phyloP scores from a whole-genome alignment of 2,113 vertebrate species.

The Lophotis ruficrista region DNA sequence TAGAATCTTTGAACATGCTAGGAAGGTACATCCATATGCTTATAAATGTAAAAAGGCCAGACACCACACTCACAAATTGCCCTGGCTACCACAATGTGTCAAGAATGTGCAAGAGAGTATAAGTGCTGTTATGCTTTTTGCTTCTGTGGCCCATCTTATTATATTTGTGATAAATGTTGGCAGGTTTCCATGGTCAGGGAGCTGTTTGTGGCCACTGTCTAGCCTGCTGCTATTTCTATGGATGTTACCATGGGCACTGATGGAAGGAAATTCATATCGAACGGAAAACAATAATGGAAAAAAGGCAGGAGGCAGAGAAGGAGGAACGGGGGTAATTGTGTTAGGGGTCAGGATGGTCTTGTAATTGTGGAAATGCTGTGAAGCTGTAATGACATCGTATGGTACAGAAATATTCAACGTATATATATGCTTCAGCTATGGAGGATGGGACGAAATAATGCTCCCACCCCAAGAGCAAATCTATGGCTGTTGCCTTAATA shows the following conservation, averaged over 20 bases:
- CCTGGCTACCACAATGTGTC: slow-evolving; percentile 3
- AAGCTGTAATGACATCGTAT: background rate
- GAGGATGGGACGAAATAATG: background rate
- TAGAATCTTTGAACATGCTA: background rate
- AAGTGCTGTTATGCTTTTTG: background rate
- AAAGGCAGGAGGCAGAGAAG: background rate
- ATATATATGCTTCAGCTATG: background rate
- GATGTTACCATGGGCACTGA: slow-evolving; percentile 74
- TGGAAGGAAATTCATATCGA: slow-evolving; percentile 53
- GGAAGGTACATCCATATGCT: background rate
- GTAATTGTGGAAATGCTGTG: background rate
- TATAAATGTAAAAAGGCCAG: slow-evolving; percentile 14
- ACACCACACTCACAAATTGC: background rate
- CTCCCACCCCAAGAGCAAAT: background rate
- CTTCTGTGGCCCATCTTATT: background rate
- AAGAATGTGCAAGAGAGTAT: background rate
- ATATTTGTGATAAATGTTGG: slow-evolving; percentile 36
- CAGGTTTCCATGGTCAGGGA: slow-evolving; percentile 32
- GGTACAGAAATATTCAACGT: background rate
- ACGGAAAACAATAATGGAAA: slow-evolving; percentile 22
- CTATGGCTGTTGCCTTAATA: background rate
- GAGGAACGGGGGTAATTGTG: background rate
- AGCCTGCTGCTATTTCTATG: slow-evolving; percentile 48
- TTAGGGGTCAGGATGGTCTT: background rate
- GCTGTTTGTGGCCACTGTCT: slow-evolving; percentile 2